phyloP scores from a whole-genome alignment of 2,113 vertebrate species.

The Chiloscyllium plagiosum region DNA sequence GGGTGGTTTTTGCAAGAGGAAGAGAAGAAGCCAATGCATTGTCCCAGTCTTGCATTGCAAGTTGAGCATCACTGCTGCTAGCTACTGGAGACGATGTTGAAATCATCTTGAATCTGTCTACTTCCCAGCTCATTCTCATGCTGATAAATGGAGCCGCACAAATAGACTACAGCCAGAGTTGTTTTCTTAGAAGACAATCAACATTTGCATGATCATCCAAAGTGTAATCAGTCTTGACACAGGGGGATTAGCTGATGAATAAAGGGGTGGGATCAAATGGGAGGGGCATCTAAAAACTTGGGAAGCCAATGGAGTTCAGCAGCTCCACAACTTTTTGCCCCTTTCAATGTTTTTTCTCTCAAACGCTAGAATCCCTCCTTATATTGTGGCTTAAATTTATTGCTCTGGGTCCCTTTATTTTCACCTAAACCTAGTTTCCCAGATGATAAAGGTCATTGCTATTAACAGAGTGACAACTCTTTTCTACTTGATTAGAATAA shows the following conservation, averaged over 20 bases:
- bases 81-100: background rate
- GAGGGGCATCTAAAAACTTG: background rate
- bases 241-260: slow-evolving; percentile 28
- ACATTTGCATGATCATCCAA: slow-evolving; percentile 26
- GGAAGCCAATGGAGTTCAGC: background rate
- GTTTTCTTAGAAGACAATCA: slow-evolving; percentile 35
- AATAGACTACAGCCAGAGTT: slow-evolving; percentile 21
- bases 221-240: slow-evolving; percentile 25
- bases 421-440: background rate
- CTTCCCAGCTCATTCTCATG: slow-evolving; percentile 28
- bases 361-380: background rate
- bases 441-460: background rate
- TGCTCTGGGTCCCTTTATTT: background rate
- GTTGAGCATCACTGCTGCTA: background rate
- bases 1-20: background rate
- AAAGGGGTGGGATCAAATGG: slow-evolving; percentile 17
- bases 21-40: background rate
- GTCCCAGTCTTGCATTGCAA: background rate
- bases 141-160: background rate
- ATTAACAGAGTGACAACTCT: background rate
- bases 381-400: background rate
- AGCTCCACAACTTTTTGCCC: background rate
- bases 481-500: background rate
- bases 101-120: background rate
- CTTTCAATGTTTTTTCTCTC: background rate